A percentile compares a stretch with the other conserved stretches of the same genome.
These are phyloP conservation scores for Caenorhabditis sulstoni DNA, from an alignment of 2,888 invertebrate genomes.

Conservation along the genomic window DNA sequence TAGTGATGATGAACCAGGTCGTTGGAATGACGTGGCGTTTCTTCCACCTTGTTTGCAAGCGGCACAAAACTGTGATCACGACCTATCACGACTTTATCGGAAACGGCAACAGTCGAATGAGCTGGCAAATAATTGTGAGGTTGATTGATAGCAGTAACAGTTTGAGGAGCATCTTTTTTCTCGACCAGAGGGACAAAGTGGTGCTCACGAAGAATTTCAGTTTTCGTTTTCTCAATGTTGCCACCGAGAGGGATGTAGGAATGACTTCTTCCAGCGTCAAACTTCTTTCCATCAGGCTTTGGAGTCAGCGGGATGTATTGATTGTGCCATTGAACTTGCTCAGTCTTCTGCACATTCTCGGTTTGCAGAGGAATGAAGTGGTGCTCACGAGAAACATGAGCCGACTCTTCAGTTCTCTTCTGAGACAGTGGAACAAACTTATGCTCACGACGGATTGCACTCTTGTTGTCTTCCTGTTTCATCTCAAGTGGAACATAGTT, in stretches of 20 bases:
- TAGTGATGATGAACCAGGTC: constrained; percentile 55
- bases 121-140: constrained; percentile 51
- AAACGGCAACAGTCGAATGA: constrained; percentile 37
- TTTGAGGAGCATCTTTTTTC: constrained; percentile 23
- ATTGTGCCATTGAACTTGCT: constrained; percentile 25
- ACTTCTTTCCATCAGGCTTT: constrained; percentile 7
- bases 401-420: constrained; percentile 2
- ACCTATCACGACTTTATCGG: constrained; percentile 39
- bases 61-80: constrained; percentile 56
- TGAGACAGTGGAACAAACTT: constrained; percentile 39
- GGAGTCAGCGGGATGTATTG: constrained; percentile 28
- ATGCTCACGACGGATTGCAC: constrained; percentile 31
- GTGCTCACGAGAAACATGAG: constrained; percentile 9
- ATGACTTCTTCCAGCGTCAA: constrained; percentile 36
- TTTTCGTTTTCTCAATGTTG: constrained; percentile 20
- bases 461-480: constrained; percentile 24
- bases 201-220: constrained; percentile 31
- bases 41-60: constrained; percentile 39
- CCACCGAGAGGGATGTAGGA: constrained; percentile 42
- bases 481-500: constrained; percentile 35
- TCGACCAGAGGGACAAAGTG: constrained; percentile 37
- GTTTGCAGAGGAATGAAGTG: constrained; percentile 35
- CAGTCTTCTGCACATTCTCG: constrained; percentile 1
- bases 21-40: constrained; percentile 52
- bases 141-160: constrained; percentile 35